Evolutionary conservation across 2,888 invertebrate species (phyloP).

Genomic region (Conomelus anceps): DNA sequence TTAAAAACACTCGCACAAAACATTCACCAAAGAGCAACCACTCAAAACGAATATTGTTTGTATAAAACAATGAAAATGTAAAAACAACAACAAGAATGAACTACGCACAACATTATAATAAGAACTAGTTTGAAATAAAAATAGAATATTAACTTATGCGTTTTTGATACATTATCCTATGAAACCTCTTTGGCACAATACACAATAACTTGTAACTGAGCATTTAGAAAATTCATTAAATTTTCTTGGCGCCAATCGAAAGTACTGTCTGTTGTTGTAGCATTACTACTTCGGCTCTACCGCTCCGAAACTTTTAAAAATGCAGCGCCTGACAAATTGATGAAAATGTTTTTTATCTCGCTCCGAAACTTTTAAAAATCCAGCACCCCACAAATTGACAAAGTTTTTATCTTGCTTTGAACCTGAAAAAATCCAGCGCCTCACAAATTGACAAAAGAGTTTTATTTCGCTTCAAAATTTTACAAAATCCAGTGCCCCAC

Average conservation of each 20-base stretch:
- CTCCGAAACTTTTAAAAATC: too few relatives aligned
- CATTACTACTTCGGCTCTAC: neutral
- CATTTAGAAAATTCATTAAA: conserved; percentile 8
- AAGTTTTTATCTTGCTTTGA: neutral
- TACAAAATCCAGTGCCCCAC: too few relatives aligned
- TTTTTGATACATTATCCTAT: conserved; percentile 27
- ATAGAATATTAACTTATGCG: neutral
- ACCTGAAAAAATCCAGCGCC: too few relatives aligned
- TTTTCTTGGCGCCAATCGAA: neutral
- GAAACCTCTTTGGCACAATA: conserved; percentile 35
- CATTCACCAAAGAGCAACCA: neutral
- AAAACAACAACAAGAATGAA: neutral
- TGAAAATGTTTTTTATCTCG: neutral
- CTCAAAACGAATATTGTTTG: neutral
- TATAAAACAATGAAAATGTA: neutral
- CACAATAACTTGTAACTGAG: conserved; percentile 31
- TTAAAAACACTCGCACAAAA: neutral
- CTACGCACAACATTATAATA: neutral
- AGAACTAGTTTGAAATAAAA: neutral
- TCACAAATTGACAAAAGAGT: too few relatives aligned
- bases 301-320: neutral
- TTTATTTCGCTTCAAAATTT: neutral
- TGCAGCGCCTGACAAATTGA: neutral
- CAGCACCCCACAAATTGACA: too few relatives aligned
- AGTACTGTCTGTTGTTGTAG: neutral